Conservation (phyloP, 2,797 vertebrate species). For the Galago senegalensis region DNA sequence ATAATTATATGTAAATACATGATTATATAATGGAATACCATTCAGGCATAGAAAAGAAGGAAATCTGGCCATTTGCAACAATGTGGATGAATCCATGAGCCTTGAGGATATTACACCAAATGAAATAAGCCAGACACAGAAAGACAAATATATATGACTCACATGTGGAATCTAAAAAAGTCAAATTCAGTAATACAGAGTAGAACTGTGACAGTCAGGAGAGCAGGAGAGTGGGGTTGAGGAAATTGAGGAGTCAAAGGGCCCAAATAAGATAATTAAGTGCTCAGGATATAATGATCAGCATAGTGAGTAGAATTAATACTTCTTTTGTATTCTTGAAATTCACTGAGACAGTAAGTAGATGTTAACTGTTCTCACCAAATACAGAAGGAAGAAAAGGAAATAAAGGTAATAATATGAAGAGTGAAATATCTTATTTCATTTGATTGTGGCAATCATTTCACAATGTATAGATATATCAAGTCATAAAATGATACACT, state of each 20-base stretch:
- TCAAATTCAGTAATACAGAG: neutral
- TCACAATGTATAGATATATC: neutral
- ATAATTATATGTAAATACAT: no score
- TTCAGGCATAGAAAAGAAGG: neutral
- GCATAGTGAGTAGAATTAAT: neutral
- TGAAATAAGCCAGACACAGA: neutral
- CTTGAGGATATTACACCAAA: neutral
- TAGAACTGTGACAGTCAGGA: neutral
- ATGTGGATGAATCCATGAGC: neutral
- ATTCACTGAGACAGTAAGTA: neutral
- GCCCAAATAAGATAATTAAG: neutral
- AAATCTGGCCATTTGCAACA: neutral
- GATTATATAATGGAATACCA: neutral
- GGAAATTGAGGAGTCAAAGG: neutral
- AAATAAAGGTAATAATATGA: neutral
- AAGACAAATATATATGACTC: neutral
- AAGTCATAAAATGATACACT: no score
- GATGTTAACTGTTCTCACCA: neutral
- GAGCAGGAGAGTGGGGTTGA: fast-evolving
- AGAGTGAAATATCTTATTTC: neutral
- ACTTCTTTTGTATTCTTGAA: neutral
- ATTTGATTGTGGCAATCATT: neutral
- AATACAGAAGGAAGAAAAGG: neutral
- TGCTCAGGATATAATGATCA: neutral
- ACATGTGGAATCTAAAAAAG: neutral